Percentiles rank a stretch among this genome's conserved stretches.
Conservation (phyloP, 2,113 vertebrate species). For the Murina feae region DNA sequence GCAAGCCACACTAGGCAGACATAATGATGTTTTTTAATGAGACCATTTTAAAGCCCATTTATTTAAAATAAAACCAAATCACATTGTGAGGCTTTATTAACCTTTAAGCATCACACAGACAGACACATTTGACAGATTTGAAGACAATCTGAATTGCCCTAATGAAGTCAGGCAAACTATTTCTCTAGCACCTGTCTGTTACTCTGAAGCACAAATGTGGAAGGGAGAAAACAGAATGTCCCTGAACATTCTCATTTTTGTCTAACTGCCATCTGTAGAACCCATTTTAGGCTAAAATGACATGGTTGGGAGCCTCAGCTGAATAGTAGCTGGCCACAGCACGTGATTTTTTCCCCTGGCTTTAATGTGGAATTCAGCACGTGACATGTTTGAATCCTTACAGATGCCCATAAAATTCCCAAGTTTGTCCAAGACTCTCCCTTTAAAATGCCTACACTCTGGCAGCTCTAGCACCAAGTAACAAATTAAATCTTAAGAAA, state of each 20-base stretch:
- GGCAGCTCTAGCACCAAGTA: not conserved
- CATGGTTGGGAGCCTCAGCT: conserved; percentile 5
- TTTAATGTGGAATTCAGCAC: conserved; percentile 52
- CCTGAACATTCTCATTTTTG: not conserved
- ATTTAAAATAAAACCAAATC: conserved; percentile 28
- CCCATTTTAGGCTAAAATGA: conserved; percentile 49
- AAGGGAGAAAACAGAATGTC: not conserved
- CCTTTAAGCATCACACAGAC: not conserved
- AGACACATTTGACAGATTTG: not conserved
- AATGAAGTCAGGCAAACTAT: not conserved
- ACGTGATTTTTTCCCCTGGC: not conserved
- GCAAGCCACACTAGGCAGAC: no score
- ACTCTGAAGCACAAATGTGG: not conserved
- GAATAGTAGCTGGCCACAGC: not conserved
- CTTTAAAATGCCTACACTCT: not conserved
- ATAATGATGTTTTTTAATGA: not conserved
- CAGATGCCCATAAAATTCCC: not conserved
- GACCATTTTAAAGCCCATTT: not conserved
- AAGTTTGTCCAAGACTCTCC: not conserved
- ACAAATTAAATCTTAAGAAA: not conserved
- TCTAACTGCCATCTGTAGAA: not conserved
- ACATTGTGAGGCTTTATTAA: not conserved
- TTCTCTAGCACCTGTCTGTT: not conserved
- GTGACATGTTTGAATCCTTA: not conserved
- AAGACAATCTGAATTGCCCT: not conserved